Evolutionary conservation across 2,797 vertebrate species (phyloP), one percentile per base, ranked within the genome.

Genomic region (Rhincodon typus): DNA sequence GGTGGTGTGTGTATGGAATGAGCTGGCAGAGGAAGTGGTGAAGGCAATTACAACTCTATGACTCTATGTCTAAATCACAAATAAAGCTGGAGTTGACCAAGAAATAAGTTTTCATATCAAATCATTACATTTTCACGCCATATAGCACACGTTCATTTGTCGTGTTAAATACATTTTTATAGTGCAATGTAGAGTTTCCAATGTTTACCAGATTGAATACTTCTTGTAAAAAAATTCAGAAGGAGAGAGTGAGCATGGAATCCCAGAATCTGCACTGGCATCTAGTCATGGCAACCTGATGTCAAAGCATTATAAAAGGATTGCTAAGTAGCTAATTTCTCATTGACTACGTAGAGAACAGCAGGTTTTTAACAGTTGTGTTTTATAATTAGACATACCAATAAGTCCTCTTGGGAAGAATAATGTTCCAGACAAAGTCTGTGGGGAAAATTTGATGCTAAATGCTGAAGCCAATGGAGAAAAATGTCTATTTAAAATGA

Each of bases 361-460:
- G 70, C 94, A 95, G 94, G 70, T 57, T 95, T 69, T 95, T 72
- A 77, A 95, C 94, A 95, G 70, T 95, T 74, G 25, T 57, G 70
- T 50, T 95, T 95, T 95, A 95, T 95, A 77, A 95, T 95, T 95
- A 95, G 94, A 77, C 94, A 50, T 70, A 53, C 23, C 94, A 77
- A 57, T 95, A 72, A 77, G 94, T 95, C 77, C 70, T 77, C 70
- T 3, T 34, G 70, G 94, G 67, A 95, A 95, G 69, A 50, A 57
- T 77, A 95, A 53, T 77, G n/a, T 93, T 93, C n/a, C 8, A 93
- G 23, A 69, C n/a, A 38, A 93, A 42, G 90, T 93, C 62, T 69
- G 25, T 93, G 94, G 70, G 70, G 70, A 72, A 72, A 95, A 50
- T 34, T 77, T 77, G 94, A 74, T 77, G 69, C 69, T 46, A 95